Conservation (phyloP, 1,140 invertebrate genomes). For the Atta texana region DNA sequence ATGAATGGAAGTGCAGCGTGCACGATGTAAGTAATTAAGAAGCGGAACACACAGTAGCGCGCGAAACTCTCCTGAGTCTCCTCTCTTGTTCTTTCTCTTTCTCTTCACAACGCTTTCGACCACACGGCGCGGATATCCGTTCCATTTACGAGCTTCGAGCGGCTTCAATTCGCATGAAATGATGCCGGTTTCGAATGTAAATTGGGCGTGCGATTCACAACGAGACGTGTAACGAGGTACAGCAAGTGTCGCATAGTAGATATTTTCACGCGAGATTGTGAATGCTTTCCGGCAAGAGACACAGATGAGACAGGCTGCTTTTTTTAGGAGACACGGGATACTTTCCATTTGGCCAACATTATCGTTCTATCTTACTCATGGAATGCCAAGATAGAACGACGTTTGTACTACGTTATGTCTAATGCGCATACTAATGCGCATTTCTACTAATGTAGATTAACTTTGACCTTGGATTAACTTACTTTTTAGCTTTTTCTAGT, state of each 20-base stretch:
- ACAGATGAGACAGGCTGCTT: too few relatives aligned
- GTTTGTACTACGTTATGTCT: too few relatives aligned
- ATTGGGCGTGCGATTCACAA: conserved; percentile 17
- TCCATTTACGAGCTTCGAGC: conserved; percentile 59
- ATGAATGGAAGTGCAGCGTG: conserved; percentile 36
- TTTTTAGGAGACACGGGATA: too few relatives aligned
- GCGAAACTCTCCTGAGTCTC: background rate
- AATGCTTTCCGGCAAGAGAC: too few relatives aligned
- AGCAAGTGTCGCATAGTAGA: background rate
- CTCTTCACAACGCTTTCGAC: conserved; percentile 10
- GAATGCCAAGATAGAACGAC: too few relatives aligned
- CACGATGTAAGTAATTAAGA: conserved; percentile 54
- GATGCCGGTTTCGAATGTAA: conserved; percentile 20
- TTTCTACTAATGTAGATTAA: too few relatives aligned
- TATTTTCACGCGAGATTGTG: background rate
- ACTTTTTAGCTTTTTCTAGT: too few relatives aligned
- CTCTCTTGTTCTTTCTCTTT: conserved; percentile 29
- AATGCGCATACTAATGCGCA: too few relatives aligned
- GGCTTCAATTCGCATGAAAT: conserved; percentile 51
- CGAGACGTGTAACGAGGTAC: background rate
- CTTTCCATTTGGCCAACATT: too few relatives aligned
- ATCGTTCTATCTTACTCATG: too few relatives aligned
- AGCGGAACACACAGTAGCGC: conserved; percentile 25
- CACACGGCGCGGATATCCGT: conserved; percentile 61
- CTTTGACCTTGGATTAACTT: too few relatives aligned